Evolutionary conservation across 2,113 vertebrate species (phyloP).

Genomic region (Onychorhynchus coronatus): DNA sequence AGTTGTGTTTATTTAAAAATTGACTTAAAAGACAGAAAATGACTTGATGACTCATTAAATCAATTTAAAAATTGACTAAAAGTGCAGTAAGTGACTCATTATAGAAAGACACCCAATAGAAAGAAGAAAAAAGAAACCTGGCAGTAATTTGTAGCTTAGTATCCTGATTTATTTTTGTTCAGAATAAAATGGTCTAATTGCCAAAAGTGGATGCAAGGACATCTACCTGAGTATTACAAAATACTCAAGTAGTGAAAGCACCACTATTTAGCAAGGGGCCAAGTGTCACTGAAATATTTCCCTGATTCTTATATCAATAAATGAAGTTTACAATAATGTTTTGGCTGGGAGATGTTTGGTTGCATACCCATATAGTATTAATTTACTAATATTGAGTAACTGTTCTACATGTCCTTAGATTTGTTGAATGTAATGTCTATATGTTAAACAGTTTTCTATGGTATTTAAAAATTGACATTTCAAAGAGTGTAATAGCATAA

Average conservation of each 20-base stretch:
- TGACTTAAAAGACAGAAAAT: conserved; percentile 38
- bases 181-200: background rate
- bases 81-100: conserved; percentile 12
- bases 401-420: conserved; percentile 26
- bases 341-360: background rate
- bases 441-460: conserved; percentile 64
- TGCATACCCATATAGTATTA: background rate
- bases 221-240: background rate
- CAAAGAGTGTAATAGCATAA: conserved; percentile 69
- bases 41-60: conserved; percentile 37
- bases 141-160: background rate
- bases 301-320: background rate
- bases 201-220: background rate
- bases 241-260: background rate
- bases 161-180: background rate
- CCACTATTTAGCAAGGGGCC: background rate
- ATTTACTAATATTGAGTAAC: conserved; percentile 32
- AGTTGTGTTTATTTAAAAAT: conserved; percentile 20
- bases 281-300: background rate
- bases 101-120: background rate
- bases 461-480: conserved; percentile 70
- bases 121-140: background rate
- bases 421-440: conserved; percentile 26
- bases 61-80: conserved; percentile 36
- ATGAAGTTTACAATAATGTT: background rate